These are phyloP conservation scores for Lepidonotus clava DNA, from an alignment of 2,888 invertebrate genomes.

Conservation along the genomic window DNA sequence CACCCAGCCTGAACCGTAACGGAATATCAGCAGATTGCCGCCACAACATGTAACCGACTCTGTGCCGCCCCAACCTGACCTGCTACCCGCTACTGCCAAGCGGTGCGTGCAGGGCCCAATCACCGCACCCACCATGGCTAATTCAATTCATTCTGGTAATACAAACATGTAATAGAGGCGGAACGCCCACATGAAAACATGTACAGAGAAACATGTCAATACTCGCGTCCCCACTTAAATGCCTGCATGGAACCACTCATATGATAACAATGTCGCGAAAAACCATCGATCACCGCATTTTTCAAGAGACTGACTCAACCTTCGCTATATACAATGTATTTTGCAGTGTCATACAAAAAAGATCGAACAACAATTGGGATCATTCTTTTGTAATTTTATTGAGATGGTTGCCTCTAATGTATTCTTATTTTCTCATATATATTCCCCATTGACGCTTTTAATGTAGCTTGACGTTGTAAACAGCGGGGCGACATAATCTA, in stretches of 20 bases:
- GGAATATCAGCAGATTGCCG: no score
- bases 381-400: no score
- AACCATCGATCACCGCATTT: neutral
- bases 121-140: conserved; percentile 15
- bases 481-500: no score
- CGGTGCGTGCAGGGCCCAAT: conserved; percentile 4
- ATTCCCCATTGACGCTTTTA: no score
- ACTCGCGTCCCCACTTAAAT: no score
- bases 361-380: no score
- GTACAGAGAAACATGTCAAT: neutral
- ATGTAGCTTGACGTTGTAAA: no score
- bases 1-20: neutral
- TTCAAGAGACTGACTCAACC: no score
- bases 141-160: conserved; percentile 32
- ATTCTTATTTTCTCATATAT: no score
- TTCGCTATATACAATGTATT: no score
- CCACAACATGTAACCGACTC: conserved; percentile 17
- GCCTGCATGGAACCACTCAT: neutral
- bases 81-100: conserved; percentile 18
- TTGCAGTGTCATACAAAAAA: no score
- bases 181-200: neutral
- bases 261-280: neutral
- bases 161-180: conserved; percentile 24
- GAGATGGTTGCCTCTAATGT: no score
- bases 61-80: neutral